These are phyloP conservation scores for Genyomyrus donnyi DNA, from an alignment of 2,113 vertebrate genomes.

Conservation along the genomic window DNA sequence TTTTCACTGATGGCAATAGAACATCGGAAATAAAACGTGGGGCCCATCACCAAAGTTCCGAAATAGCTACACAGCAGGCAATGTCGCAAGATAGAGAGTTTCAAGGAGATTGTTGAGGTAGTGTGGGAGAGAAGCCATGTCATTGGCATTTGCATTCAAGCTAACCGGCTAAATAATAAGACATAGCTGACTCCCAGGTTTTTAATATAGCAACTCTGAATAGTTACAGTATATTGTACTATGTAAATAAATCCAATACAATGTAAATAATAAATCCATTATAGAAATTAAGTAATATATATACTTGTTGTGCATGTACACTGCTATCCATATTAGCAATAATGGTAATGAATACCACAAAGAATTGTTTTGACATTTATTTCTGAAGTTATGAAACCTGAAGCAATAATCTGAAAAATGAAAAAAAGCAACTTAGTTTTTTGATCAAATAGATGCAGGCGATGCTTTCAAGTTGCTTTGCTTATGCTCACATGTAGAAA, in stretches of 20 bases:
- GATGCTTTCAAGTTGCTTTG: slow-evolving; percentile 59
- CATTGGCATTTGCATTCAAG: background rate
- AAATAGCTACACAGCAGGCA: background rate
- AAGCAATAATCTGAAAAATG: slow-evolving; percentile 45
- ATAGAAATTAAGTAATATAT: background rate
- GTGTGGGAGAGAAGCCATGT: background rate
- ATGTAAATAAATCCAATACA: background rate
- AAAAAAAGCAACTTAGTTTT: slow-evolving; percentile 25
- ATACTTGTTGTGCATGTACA: background rate
- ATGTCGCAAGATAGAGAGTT: background rate
- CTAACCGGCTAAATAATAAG: background rate
- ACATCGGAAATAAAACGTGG: background rate
- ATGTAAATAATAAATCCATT: background rate
- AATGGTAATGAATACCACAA: slow-evolving; percentile 34
- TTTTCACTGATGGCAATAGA: background rate
- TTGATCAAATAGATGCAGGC: slow-evolving; percentile 51
- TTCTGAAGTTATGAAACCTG: slow-evolving; percentile 48
- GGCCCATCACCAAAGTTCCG: background rate
- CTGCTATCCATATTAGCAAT: background rate
- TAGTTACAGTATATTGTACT: background rate
- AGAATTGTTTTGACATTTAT: slow-evolving; percentile 44
- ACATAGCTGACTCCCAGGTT: background rate
- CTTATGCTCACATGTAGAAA: slow-evolving; percentile 45
- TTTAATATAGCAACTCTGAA: background rate
- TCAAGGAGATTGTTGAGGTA: background rate